Base-by-base conservation (phyloP, 2,888 invertebrate genomes). In the Rotaria magnacalcarata region DNA sequence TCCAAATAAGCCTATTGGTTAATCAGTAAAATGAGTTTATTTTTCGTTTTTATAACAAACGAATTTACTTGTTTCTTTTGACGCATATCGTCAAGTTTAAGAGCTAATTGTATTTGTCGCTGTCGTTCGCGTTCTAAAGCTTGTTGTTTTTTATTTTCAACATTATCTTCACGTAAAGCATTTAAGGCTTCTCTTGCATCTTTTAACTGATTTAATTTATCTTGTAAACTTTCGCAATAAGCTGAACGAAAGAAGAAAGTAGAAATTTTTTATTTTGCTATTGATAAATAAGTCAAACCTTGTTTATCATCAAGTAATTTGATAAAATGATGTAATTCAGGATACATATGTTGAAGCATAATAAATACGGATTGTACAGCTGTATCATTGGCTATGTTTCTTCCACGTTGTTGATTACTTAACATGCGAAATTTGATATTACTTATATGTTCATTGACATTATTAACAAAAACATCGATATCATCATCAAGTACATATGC, bases 361-460 rank as follows among this genome's bases (percentile, higher is more conserved):
- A 96, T 94, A 90, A 99, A 99, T 58, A 98, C 92, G 0, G 96
- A 95, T 92, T 99, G 98, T 6, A 99, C 97, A 6, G 97, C 95
- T 16, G 96, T 96, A 90, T 99, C 99, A 90, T 96, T 97, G 56
- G 96, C 95, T 88, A 99, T 97, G 43, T 96, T 96, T 50, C 99
- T 94, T 0, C 97, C 97, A 86, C 94, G 92, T 88, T 94, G 96
- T 0, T 96, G 96, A 91, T 99, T 97, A 88, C 96, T 96, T 90
- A 96, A 96, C 96, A 99, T 99, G 88, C 98, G 93, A 80, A 80
- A 80, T 80, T 80, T 80, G 47, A 80, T 80, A 80, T 80, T 80
- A n/a, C 47, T 80, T 21, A 80, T 80, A 47, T 80, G 43, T n/a
- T 47, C 80, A 47, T 80, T 80, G 19, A 87, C 85, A 19, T 47